Conservation (phyloP, 2,797 vertebrate species). For the Chrosomus eos region DNA sequence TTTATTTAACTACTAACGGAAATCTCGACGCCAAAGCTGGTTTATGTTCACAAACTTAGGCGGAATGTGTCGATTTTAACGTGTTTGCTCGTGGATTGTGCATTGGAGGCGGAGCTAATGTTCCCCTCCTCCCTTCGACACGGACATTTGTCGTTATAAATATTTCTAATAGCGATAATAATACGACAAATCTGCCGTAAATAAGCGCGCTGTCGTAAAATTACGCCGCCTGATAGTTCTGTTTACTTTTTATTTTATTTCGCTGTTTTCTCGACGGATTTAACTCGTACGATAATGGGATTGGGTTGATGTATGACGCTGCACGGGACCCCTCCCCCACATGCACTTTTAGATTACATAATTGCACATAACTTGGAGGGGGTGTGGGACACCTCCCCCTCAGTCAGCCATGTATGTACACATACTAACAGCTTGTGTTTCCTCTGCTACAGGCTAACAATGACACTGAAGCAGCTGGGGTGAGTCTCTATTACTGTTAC, state of each 20-base stretch:
- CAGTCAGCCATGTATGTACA: conserved; percentile 65
- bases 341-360: conserved; percentile 65
- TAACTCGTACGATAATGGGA: not conserved
- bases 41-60: not conserved
- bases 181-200: not conserved
- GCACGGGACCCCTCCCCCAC: conserved; percentile 49
- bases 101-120: conserved; percentile 52
- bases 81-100: conserved; percentile 22
- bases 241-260: not conserved
- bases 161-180: not conserved
- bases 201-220: not conserved
- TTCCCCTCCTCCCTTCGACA: conserved; percentile 19
- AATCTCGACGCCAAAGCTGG: not conserved
- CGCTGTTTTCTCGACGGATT: not conserved
- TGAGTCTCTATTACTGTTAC: conserved; percentile 56
- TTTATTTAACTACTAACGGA: not conserved
- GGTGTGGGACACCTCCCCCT: conserved; percentile 66
- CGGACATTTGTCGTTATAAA: not conserved
- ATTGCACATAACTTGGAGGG: conserved; percentile 67
- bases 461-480: conserved; percentile 67
- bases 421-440: conserved; percentile 55
- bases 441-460: conserved; percentile 62
- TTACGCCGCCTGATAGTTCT: accelerated
- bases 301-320: not conserved
- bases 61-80: not conserved